A percentile compares a stretch with the other conserved stretches of the same genome.
Evolutionary conservation across 2,888 invertebrate genomes (phyloP).

Genomic region (Gisinianus flammeolus): DNA sequence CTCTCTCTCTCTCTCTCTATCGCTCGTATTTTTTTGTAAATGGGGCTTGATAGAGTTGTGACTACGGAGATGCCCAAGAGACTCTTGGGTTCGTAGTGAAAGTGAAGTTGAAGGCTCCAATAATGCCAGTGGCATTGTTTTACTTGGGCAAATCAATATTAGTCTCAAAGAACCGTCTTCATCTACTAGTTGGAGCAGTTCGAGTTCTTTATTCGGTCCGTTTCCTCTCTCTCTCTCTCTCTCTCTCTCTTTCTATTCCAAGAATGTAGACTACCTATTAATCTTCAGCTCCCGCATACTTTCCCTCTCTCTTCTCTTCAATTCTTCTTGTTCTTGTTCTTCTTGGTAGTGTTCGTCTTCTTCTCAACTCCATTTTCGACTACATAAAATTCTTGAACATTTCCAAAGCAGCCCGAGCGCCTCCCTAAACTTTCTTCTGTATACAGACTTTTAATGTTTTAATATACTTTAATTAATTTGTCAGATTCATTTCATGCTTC

Average conservation of each 20-base stretch:
- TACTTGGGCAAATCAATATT: conserved; percentile 22
- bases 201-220: background rate
- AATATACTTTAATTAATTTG: conserved; percentile 32
- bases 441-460: conserved; percentile 17
- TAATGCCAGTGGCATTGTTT: conserved; percentile 15
- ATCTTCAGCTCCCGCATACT: background rate
- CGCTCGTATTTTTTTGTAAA: background rate
- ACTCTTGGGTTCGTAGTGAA: background rate
- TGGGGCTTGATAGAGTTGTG: background rate
- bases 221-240: background rate
- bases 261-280: conserved; percentile 15
- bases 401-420: background rate
- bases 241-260: conserved; percentile 3
- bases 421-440: background rate
- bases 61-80: background rate
- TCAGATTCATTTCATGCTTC: conserved; percentile 28
- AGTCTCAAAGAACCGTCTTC: conserved; percentile 2
- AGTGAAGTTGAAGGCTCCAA: conserved; percentile 4
- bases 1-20: too few species aligned
- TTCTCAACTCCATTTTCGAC: background rate
- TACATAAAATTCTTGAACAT: background rate
- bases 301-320: background rate
- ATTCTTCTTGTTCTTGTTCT: background rate
- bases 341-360: background rate
- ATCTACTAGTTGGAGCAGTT: background rate